These are phyloP conservation scores for Diadema setosum DNA, from an alignment of 35 echinoderm and acorn worm genomes.

Conservation along the genomic window DNA sequence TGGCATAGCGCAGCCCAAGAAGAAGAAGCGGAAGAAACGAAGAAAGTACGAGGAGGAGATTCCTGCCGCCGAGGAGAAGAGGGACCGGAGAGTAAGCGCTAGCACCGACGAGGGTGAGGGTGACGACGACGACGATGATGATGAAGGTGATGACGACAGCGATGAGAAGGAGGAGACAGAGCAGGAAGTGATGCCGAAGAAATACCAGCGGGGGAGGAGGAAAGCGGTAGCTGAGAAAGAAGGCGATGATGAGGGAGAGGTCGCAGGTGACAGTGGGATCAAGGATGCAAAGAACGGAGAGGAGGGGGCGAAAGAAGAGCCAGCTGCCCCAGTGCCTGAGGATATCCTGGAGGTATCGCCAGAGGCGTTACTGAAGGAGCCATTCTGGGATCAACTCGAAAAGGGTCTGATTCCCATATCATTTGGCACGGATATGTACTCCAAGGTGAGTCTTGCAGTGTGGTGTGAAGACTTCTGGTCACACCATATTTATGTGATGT, in stretches of 20 bases:
- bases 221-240: background rate
- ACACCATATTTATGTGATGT: too few species aligned
- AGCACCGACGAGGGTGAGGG: constrained; percentile 3
- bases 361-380: constrained; percentile 53
- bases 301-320: background rate
- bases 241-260: background rate
- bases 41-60: background rate
- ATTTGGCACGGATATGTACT: constrained; percentile 93
- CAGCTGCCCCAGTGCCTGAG: background rate
- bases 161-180: background rate
- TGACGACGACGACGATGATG: background rate
- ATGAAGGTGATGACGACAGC: background rate
- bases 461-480: background rate
- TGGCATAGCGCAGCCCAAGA: background rate
- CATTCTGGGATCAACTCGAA: constrained; percentile 90
- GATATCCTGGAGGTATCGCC: background rate
- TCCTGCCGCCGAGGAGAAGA: background rate
- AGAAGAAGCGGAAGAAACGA: constrained; percentile 6
- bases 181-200: background rate
- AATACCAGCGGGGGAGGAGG: background rate
- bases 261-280: background rate
- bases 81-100: background rate
- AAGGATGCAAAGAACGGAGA: background rate
- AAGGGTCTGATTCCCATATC: constrained; percentile 63
- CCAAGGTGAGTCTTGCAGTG: constrained; percentile 46